Evolutionary conservation across 2,797 vertebrate genomes (phyloP), one percentile per base, ranked within the genome.

Genomic region (Graptemys geographica): DNA sequence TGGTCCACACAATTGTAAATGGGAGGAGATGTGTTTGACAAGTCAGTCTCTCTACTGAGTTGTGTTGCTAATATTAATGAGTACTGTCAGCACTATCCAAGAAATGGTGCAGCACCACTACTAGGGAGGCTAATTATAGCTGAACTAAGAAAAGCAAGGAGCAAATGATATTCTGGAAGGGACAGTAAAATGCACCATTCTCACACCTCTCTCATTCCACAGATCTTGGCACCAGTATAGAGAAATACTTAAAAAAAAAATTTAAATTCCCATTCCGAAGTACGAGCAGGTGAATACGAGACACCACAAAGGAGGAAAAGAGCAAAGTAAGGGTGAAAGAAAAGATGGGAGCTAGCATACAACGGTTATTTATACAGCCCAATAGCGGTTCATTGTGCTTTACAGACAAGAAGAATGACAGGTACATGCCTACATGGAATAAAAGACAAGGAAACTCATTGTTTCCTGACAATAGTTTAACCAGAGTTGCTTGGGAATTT

Each of bases 351-450:
- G 74, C 23, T 49, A 49, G 74, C 74, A 49, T 28, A 28, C 74
- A 78, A 47, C 31, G 47, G 59, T 49, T 69, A 33, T 33, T 84
- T 1, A 31, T 5, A 1, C 0, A 0, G 55, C 37, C 81, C 6
- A 78, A 9, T 78, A 90, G 79, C 55, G n/a, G 11, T 79, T 28
- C 31, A n/a, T 52, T 51, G 49, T 33, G 33, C 78, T 79, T 21
- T 53, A 3, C 1, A 2, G 13, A 15, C 25, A 25, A 49, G 41
- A 3, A 11, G 83, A 84, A 6, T 11, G 52, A 56, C 44, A 90
- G 47, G 16, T 18, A 55, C 10, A 11, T 62, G 74, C 52, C 33
- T 59, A 49, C 47, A 11, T 2, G 1, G 49, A 23, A 87, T 47
- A 88, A 7, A 88, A 90, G 90, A 62, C 5, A 87, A 12, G 7